Evolutionary conservation across 1,140 invertebrate species (phyloP), one percentile per base, ranked within the genome.

Genomic region (Stegodyphus mimosarum): DNA sequence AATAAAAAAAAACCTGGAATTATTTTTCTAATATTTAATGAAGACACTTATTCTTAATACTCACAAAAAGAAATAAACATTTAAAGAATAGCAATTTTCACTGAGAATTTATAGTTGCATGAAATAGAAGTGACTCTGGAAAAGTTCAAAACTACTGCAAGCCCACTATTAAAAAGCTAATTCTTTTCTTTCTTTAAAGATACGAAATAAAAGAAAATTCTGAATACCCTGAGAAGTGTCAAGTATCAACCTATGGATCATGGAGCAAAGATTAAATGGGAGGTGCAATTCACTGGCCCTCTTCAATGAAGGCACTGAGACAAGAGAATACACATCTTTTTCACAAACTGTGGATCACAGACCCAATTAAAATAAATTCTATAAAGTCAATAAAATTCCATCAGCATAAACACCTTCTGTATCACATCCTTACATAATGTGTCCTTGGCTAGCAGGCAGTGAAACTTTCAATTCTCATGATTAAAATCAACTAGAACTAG

Each of bases 271-370:
- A 83, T 51, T 60, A 75, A 49, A 70, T 11, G 70, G 48, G 55
- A 52, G 60, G 72, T 84, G 81, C 73, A 84, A 75, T 75, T 84
- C 81, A 71, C 81, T 74, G 81, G 83, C 83, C 83, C 83, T 86
- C 83, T 86, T 63, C 66, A 66, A 33, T 86, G 83, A 86, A 86
- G 83, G 83, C 83, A 86, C 83, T 86, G 75, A 86, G 83, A 77
- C 75, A 77, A 86, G 75, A 86, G 74, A 86, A 77, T 78, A 78
- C 74, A 78, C 72, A 33, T 73, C 52, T 53, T 71, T 66, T 73
- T 81, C 76, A 76, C 73, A 86, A 78, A 78, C 50, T 63, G 52
- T 55, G 74, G 83, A 86, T 86, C 83, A 72, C 83, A 86, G 83
- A 86, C 74, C 74, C 83, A 51, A 71, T 78, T 55, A 86, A 77